Percentiles rank a stretch among this genome's conserved stretches.
Evolutionary conservation across 2,113 vertebrate species (phyloP).

Genomic region (Tupaia chinensis): DNA sequence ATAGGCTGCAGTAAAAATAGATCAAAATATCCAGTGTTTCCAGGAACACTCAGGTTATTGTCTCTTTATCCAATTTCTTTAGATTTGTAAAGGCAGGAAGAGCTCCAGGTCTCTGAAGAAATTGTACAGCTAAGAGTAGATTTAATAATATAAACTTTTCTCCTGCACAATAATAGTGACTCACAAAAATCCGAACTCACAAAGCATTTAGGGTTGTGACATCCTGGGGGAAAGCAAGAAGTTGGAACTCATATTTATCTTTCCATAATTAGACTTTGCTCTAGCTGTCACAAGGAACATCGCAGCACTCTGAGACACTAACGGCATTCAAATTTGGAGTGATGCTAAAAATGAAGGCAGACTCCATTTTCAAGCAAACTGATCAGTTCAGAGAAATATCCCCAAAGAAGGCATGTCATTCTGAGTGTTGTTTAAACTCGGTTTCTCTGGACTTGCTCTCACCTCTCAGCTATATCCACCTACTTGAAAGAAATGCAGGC

Average conservation of each 20-base stretch:
- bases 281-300: slow-evolving; percentile 71
- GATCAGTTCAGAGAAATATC: slow-evolving; percentile 68
- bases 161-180: slow-evolving; percentile 58
- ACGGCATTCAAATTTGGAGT: slow-evolving; percentile 66
- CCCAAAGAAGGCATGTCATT: slow-evolving; percentile 72
- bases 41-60: slow-evolving; percentile 83
- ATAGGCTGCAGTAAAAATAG: slow-evolving; percentile 89
- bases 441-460: slow-evolving; percentile 64
- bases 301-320: neutral
- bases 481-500: slow-evolving; percentile 55
- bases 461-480: slow-evolving; percentile 45
- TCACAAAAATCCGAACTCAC: slow-evolving; percentile 74
- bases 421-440: slow-evolving; percentile 63
- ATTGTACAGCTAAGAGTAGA: slow-evolving; percentile 74
- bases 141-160: slow-evolving; percentile 80
- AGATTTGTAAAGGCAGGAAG: slow-evolving; percentile 78
- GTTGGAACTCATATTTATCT: slow-evolving; percentile 73
- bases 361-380: slow-evolving; percentile 51
- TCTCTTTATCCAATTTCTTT: slow-evolving; percentile 84
- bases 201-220: slow-evolving; percentile 76
- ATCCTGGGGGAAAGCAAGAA: slow-evolving; percentile 67
- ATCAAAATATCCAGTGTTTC: slow-evolving; percentile 86
- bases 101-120: slow-evolving; percentile 77
- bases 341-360: slow-evolving; percentile 68
- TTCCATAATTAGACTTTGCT: slow-evolving; percentile 78